Percentiles rank a stretch among this genome's conserved stretches.
Evolutionary conservation across 2,888 invertebrate species (phyloP).

Genomic region (Creontiades dilutus): DNA sequence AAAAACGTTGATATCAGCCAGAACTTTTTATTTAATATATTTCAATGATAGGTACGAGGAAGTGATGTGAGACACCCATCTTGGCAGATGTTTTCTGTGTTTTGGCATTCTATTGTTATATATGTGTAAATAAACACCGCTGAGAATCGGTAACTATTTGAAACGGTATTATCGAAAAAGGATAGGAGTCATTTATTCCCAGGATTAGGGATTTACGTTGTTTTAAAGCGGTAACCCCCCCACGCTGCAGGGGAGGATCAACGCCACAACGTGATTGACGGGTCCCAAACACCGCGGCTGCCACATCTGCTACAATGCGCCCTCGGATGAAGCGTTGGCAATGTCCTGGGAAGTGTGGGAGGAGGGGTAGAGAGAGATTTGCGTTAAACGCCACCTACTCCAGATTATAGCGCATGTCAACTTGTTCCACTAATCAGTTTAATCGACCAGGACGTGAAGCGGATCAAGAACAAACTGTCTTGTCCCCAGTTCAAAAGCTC

Average conservation of each 20-base stretch:
- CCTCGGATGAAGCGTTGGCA: too few relatives aligned
- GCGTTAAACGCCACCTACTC: background rate
- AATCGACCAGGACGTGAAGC: conserved; percentile 38
- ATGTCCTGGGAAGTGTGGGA: too few relatives aligned
- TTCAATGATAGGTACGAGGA: too few relatives aligned
- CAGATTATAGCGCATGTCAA: conserved; percentile 27
- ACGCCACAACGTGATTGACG: background rate
- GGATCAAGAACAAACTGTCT: conserved; percentile 49
- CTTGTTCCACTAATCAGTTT: conserved; percentile 46
- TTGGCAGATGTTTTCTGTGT: too few relatives aligned
- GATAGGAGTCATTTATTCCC: background rate
- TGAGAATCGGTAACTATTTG: too few relatives aligned
- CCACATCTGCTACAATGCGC: background rate
- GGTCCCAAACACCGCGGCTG: background rate
- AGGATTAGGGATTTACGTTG: background rate
- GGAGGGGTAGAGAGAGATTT: too few relatives aligned
- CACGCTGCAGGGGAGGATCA: background rate
- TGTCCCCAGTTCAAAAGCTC: background rate
- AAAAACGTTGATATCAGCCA: too few relatives aligned
- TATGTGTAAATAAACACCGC: too few relatives aligned
- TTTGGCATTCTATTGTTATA: too few relatives aligned
- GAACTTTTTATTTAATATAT: too few relatives aligned
- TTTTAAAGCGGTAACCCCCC: background rate
- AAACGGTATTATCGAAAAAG: too few relatives aligned
- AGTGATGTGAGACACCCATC: too few relatives aligned